Conservation (phyloP, 2,113 vertebrate genomes). For the Equus quagga region DNA sequence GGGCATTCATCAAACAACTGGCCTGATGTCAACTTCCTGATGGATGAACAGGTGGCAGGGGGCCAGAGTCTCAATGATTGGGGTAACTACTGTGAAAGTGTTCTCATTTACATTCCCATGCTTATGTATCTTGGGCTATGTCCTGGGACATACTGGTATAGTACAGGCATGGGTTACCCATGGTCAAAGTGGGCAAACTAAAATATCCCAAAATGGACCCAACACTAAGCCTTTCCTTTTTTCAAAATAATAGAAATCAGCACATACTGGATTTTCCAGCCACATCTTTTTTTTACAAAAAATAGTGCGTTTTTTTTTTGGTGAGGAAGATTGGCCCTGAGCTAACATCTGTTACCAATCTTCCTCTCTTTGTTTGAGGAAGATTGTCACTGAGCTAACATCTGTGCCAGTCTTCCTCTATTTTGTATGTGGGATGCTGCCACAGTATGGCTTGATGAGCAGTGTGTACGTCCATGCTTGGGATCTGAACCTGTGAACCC, state of each 20-base stretch:
- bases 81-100: neutral
- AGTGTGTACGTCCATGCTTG: too few species aligned
- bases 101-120: neutral
- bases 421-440: too few species aligned
- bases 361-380: too few species aligned
- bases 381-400: too few species aligned
- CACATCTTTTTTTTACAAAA: neutral
- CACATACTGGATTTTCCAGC: neutral
- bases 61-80: neutral
- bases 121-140: neutral
- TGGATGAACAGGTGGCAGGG: neutral
- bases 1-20: neutral
- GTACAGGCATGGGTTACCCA: neutral
- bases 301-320: too few species aligned
- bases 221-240: neutral
- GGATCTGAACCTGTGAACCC: too few species aligned
- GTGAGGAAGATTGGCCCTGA: too few species aligned
- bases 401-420: too few species aligned
- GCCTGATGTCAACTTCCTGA: neutral
- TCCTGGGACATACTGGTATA: neutral
- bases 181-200: neutral
- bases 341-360: too few species aligned
- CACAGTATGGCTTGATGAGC: too few species aligned
- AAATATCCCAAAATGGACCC: neutral
- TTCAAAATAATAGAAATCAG: neutral